Base-by-base conservation (phyloP, 2,797 vertebrate species). In the Taenioides sp. region DNA sequence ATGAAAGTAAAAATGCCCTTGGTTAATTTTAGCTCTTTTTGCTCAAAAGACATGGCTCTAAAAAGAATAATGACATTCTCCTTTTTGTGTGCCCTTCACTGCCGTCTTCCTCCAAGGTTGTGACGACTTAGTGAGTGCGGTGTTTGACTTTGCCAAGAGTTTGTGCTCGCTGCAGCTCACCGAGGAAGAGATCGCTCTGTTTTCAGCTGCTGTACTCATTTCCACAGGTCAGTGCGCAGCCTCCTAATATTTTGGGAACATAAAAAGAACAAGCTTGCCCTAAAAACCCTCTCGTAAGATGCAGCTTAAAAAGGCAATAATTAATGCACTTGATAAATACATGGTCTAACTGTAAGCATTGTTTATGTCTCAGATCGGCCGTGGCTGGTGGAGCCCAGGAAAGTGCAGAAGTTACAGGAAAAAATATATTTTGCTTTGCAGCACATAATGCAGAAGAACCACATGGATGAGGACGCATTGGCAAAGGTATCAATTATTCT, bases 351-450 rank as follows among this genome's bases (percentile, higher is more conserved):
- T 23, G 4, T 65, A 5, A 65, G 50, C 16, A 16, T 7, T 65
- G 14, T 31, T 68, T 76, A 57, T 58, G 61, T 0, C 52, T 77
- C 83, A 99, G 98, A 99, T 88, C 95, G 98, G 78, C 97, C 97
- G 17, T 99, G 98, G 98, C 92, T 99, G 81, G 96, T 99, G 95
- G 98, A 99, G 88, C 97, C 97, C 67, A 94, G 98, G 67, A 99
- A 99, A 79, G 98, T 99, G 70, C 97, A 99, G 91, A 99, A 98
- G 88, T 97, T 99, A 88, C 97, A 99, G 92, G 98, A 99, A 92
- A 99, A 98, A 91, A 99, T 99, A 88, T 99, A 98, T 93, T 98
- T 99, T 94, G 96, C 98, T 92, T 95, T 99, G 93, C 98, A 99
- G 87, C 98, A 99, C 81, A 97, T 99, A 86, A 99, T 99, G 95